Conservation (phyloP, 2,113 vertebrate genomes). For the Myiagra hebetior region DNA sequence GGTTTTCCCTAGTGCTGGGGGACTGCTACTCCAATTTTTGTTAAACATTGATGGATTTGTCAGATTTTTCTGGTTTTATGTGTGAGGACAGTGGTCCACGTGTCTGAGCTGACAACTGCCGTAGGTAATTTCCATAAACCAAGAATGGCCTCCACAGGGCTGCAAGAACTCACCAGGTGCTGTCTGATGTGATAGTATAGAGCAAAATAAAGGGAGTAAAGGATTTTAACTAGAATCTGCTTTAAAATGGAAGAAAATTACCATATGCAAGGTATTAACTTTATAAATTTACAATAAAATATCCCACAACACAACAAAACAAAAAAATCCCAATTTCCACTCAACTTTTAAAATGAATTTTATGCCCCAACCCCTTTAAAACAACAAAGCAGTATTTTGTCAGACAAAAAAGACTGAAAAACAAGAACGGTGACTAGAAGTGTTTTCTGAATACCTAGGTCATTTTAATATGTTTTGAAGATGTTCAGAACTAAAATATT, state of each 20-base stretch:
- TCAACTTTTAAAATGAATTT: neutral
- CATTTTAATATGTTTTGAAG: neutral
- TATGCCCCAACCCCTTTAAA: neutral
- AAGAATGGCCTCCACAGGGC: neutral
- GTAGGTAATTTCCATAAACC: neutral
- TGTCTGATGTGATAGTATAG: neutral
- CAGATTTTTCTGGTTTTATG: neutral
- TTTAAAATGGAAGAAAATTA: neutral
- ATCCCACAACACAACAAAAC: neutral
- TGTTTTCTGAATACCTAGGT: neutral
- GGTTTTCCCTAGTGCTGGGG: neutral
- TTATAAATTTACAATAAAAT: neutral
- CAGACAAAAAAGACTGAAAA: neutral
- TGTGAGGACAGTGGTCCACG: neutral
- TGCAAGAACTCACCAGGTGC: neutral
- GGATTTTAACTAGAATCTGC: neutral
- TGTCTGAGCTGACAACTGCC: neutral
- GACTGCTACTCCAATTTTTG: neutral
- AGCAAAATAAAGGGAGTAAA: neutral
- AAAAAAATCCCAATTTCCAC: no score
- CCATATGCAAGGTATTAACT: neutral
- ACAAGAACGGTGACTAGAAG: neutral
- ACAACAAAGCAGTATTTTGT: neutral
- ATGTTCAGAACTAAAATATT: neutral
- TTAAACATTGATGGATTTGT: neutral